A percentile compares a stretch with the other conserved stretches of the same genome.
These are phyloP conservation scores for Scrobipalpa atriplicella DNA, from an alignment of 2,888 invertebrate genomes.

Conservation along the genomic window DNA sequence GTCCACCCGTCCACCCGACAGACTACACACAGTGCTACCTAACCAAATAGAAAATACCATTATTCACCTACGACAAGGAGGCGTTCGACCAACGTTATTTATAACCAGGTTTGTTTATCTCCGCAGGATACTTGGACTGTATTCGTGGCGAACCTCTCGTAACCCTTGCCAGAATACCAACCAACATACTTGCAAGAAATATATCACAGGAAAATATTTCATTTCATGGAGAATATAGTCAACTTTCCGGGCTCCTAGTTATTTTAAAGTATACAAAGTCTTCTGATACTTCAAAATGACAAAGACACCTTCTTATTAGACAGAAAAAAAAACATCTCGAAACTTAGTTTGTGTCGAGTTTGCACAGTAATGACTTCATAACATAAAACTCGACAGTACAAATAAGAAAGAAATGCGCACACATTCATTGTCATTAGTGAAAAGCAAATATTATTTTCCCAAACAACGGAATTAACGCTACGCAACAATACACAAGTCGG, in stretches of 20 bases:
- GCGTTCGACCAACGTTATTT: slow-evolving; percentile 78
- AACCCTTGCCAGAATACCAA: background rate
- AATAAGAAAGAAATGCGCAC: slow-evolving; percentile 20
- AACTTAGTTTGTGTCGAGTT: background rate
- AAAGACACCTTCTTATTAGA: background rate
- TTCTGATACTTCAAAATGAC: background rate
- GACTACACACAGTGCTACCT: slow-evolving; percentile 69
- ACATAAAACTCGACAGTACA: slow-evolving; percentile 23
- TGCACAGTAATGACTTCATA: slow-evolving; percentile 9
- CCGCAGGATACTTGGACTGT: slow-evolving; percentile 44
- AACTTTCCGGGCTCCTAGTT: background rate
- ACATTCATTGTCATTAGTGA: slow-evolving; percentile 28
- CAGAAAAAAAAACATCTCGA: background rate
- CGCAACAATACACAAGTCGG: slow-evolving; percentile 25
- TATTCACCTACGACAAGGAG: slow-evolving; percentile 79
- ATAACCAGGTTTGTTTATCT: slow-evolving; percentile 73
- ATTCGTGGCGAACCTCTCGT: slow-evolving; percentile 13
- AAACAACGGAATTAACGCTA: slow-evolving; percentile 29
- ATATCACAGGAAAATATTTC: background rate
- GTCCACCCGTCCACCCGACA: slow-evolving; percentile 67
- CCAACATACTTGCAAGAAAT: background rate
- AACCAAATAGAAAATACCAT: slow-evolving; percentile 81
- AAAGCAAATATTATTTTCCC: slow-evolving; percentile 29
- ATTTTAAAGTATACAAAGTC: background rate
- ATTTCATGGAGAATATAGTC: background rate